A percentile compares a stretch with the other conserved stretches of the same genome.
Conservation (phyloP, 2,113 vertebrate species). For the Penelope pileata region DNA sequence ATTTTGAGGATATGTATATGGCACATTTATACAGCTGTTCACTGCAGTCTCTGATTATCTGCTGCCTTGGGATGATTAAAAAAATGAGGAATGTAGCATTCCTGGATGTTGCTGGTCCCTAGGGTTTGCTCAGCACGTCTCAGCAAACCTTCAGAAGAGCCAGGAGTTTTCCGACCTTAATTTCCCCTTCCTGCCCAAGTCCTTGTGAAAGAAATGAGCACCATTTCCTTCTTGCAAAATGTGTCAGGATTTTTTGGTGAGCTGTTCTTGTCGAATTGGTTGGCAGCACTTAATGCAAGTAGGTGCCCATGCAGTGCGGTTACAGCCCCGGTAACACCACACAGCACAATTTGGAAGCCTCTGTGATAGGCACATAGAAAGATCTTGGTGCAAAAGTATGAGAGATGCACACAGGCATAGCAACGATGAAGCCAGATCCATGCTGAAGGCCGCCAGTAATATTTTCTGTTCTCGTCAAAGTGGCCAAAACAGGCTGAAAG, state of each 20-base stretch:
- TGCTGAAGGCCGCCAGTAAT: rapidly evolving
- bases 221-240: neutral
- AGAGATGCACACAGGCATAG: neutral
- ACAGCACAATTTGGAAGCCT: neutral
- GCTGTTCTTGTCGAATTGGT: neutral
- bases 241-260: neutral
- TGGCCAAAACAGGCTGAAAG: neutral
- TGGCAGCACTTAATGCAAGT: neutral
- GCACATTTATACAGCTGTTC: neutral
- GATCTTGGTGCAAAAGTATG: neutral
- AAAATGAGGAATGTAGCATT: neutral
- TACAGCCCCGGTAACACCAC: neutral
- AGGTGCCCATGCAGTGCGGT: neutral
- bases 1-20: neutral
- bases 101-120: neutral
- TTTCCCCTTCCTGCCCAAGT: neutral
- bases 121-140: neutral
- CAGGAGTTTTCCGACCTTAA: neutral
- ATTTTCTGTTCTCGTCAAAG: neutral
- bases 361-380: neutral
- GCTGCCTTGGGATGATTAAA: too few species aligned
- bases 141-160: neutral
- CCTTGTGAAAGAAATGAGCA: neutral
- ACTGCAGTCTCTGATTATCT: neutral
- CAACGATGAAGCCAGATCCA: neutral